Evolutionary conservation across 2,113 vertebrate species (phyloP).

Genomic region (Cyprinus carpio): DNA sequence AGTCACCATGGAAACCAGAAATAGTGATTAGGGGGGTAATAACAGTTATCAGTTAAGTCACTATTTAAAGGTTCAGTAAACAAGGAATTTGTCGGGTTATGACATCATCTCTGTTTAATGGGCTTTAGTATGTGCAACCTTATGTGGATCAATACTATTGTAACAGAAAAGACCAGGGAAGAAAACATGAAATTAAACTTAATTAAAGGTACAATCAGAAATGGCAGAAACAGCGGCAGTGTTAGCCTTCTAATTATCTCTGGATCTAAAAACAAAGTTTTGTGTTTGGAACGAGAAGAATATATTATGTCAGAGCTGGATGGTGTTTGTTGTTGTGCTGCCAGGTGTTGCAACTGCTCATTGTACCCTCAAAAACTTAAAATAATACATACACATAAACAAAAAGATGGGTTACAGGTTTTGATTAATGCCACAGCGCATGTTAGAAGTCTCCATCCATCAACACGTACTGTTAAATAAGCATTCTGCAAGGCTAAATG

Average conservation of each 20-base stretch:
- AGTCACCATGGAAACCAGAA: constrained; percentile 37
- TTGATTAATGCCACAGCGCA: constrained; percentile 15
- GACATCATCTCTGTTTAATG: constrained; percentile 10
- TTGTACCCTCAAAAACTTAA: constrained; percentile 21
- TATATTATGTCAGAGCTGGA: background rate
- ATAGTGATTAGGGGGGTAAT: constrained; percentile 39
- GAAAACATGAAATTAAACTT: constrained; percentile 30
- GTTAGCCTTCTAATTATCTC: background rate
- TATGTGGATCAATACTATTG: constrained; percentile 22
- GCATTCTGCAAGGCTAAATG: constrained; percentile 12
- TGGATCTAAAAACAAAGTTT: constrained; percentile 7
- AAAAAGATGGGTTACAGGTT: constrained; percentile 15
- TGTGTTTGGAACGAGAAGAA: background rate
- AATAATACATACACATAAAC: constrained; percentile 20
- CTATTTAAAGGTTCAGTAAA: constrained; percentile 28
- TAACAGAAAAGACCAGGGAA: background rate
- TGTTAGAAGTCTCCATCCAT: constrained; percentile 45
- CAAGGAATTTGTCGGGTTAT: background rate
- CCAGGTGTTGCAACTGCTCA: constrained; percentile 7
- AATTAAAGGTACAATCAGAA: constrained; percentile 13
- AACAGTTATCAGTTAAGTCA: constrained; percentile 10
- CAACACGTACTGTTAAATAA: constrained; percentile 11
- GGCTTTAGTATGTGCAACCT: constrained; percentile 28
- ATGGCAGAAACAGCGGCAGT: background rate
- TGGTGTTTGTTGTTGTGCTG: background rate